These are phyloP conservation scores for Dendrolimus punctatus DNA, from an alignment of 1,140 invertebrate genomes.

Conservation along the genomic window DNA sequence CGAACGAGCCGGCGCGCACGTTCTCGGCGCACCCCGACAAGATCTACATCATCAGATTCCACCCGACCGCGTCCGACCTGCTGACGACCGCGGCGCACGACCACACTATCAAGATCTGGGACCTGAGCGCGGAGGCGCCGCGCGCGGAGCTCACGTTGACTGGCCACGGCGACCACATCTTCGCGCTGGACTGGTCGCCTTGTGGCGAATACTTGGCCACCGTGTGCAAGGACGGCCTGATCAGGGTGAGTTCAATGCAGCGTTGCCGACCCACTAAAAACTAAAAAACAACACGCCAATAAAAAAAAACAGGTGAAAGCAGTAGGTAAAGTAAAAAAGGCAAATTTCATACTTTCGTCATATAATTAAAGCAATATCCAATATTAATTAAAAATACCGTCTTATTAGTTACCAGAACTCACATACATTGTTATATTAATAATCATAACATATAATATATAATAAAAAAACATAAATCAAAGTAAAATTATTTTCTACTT, in stretches of 20 bases:
- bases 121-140: slow-evolving; percentile 47
- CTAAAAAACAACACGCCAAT: no score
- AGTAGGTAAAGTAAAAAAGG: no score
- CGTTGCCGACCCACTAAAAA: no score
- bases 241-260: slow-evolving; percentile 75
- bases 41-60: slow-evolving; percentile 92
- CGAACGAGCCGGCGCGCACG: slow-evolving; percentile 74
- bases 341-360: no score
- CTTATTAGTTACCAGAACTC: no score
- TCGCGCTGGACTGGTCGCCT: slow-evolving; percentile 92
- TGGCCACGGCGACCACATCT: slow-evolving; percentile 89
- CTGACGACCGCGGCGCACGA: slow-evolving; percentile 91
- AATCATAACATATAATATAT: no score
- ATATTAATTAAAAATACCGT: no score
- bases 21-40: slow-evolving; percentile 89
- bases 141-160: slow-evolving; percentile 72
- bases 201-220: slow-evolving; percentile 89
- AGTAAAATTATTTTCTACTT: no score
- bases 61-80: slow-evolving; percentile 89
- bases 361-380: no score
- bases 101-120: slow-evolving; percentile 81
- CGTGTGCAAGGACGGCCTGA: slow-evolving; percentile 90
- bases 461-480: no score
- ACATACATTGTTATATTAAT: no score
- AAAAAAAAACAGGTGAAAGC: slow-evolving; percentile 1